Conservation (phyloP, 2,797 vertebrate species). For the Trematomus bernacchii region DNA sequence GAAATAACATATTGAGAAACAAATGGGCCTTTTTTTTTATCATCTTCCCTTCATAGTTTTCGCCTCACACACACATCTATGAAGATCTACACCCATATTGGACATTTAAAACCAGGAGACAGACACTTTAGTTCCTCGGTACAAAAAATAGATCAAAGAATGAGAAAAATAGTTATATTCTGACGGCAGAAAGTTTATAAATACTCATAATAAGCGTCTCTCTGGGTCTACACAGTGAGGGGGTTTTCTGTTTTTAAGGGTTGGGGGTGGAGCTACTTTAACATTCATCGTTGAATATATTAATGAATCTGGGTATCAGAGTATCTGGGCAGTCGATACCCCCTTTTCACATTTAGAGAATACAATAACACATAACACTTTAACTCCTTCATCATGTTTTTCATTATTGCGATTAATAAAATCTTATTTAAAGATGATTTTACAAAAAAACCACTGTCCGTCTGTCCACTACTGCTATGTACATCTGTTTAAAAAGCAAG, state of each 20-base stretch:
- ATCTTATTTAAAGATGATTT: conserved; percentile 92
- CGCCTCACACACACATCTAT: conserved; percentile 49
- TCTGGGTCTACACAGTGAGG: conserved; percentile 87
- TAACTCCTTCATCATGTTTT: conserved; percentile 86
- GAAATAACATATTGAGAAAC: conserved; percentile 63
- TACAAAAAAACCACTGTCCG: conserved; percentile 91
- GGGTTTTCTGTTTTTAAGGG: conserved; percentile 85
- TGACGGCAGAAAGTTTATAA: conserved; percentile 58
- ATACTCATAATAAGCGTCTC: conserved; percentile 61
- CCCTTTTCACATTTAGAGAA: conserved; percentile 79
- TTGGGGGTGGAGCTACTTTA: conserved; percentile 74
- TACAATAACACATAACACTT: conserved; percentile 61
- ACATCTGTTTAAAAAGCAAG: conserved; percentile 99
- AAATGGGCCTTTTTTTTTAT: conserved; percentile 50
- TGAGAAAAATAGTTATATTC: conserved; percentile 74
- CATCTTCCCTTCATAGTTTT: conserved; percentile 15
- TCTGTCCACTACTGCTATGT: conserved; percentile 93
- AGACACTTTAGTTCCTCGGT: conserved; percentile 53
- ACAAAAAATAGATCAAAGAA: conserved; percentile 79
- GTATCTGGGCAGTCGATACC: conserved; percentile 77
- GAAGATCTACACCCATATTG: conserved; percentile 52
- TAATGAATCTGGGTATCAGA: conserved; percentile 70
- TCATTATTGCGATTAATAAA: conserved; percentile 97
- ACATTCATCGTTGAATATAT: conserved; percentile 79
- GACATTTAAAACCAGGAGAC: conserved; percentile 65